A percentile compares a stretch with the other conserved stretches of the same genome.
Conservation (phyloP, 2,888 invertebrate genomes). For the Pachycephus smyrnensis region DNA sequence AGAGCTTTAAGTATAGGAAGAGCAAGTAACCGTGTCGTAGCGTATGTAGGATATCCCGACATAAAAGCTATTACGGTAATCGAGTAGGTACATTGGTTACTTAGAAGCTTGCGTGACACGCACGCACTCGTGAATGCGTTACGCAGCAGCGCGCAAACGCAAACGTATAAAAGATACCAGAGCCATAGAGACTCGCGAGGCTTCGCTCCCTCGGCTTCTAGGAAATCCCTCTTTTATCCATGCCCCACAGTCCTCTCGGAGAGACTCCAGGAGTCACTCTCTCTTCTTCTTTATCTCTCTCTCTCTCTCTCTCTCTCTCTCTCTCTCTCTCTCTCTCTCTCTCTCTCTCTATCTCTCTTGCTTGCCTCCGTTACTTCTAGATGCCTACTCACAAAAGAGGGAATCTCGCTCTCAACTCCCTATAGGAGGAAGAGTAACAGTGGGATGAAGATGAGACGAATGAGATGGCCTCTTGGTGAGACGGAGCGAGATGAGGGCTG, state of each 20-base stretch:
- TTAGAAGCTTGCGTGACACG: not conserved
- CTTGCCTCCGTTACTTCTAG: conserved; percentile 7
- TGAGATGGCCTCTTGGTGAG: not conserved
- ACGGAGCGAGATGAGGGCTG: not conserved
- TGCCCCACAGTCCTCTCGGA: not conserved
- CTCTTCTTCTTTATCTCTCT: not conserved
- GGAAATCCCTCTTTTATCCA: conserved; percentile 17
- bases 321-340: not conserved
- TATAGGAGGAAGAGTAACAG: not conserved
- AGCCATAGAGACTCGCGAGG: not conserved
- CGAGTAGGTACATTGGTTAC: not conserved
- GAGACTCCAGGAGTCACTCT: not conserved
- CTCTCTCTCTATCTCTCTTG: not conserved
- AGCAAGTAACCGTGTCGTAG: not conserved
- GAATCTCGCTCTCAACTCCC: not conserved
- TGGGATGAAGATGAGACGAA: not conserved
- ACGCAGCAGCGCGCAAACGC: not conserved
- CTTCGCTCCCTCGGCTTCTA: conserved; percentile 14
- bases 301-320: not conserved
- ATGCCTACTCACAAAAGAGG: not conserved
- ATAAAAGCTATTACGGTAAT: not conserved
- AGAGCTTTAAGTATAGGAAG: not conserved
- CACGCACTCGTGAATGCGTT: not conserved
- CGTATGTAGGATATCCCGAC: not conserved
- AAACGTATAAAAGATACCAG: not conserved